Base-by-base conservation (phyloP, 1,140 invertebrate genomes). In the Drosophila orena region DNA sequence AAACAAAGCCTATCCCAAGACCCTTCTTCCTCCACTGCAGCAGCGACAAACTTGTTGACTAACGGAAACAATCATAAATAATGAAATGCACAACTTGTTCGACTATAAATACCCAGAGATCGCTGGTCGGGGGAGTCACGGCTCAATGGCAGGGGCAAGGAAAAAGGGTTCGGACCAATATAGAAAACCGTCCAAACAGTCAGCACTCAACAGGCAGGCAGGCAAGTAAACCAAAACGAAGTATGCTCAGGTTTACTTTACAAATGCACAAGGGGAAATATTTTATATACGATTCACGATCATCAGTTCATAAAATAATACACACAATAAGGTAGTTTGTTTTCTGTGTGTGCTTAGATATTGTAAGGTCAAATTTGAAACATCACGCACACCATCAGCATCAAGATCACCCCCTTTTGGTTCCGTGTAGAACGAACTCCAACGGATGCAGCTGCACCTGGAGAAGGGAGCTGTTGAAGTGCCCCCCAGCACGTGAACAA, bases 1-100 rank as follows among this genome's bases (percentile, higher is more conserved):
- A 42, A 75, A 64, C 69, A 35, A 44, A 61, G 42, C 49, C 46
- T 56, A 60, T 58, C 49, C 64, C 65, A 62, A 56, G 70, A 46
- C 66, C 54, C 61, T 59, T 50, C 64, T 55, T 30, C 30, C 47
- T 49, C 11, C 37, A 10, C 27, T 52, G n/a, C 27, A 3, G 20
- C 50, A 53, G 40, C 43, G 40, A 54, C 52, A 56, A 79, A 77
- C 54, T 69, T 42, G 57, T 85, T 57, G 71, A 65, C 79, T 86
- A 86, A 83, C 83, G 83, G 83, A 86, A 86, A 79, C 56, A 75
- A 76, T 62, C 69, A 77, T 59, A 65, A 89, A 79, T 86, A 86
- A 83, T 81, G 81, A 83, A 85, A 71, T 79, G 70, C 79, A 81
- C 40, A 65, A 24, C 40, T 42, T 77, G 46, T 24, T 27, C 44